These are phyloP conservation scores for Tamias sibiricus DNA, from an alignment of 2,113 vertebrate genomes.

Conservation along the genomic window DNA sequence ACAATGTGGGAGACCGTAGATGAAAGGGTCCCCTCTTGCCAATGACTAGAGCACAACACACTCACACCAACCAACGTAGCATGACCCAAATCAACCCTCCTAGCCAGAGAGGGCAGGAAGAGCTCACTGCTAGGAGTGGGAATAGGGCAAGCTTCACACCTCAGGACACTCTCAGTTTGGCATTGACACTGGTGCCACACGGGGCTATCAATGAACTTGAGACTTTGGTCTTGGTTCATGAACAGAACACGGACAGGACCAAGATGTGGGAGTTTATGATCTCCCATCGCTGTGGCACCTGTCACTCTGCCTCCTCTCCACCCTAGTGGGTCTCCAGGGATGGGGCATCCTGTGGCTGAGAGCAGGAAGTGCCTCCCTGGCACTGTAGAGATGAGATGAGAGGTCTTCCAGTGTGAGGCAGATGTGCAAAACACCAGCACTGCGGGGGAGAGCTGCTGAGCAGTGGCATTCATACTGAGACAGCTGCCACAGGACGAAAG, in stretches of 20 bases:
- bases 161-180: neutral
- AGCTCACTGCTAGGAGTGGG: fast-evolving
- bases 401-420: fast-evolving
- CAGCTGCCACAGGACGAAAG: too few relatives aligned
- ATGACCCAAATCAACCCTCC: neutral
- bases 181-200: neutral
- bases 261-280: fast-evolving
- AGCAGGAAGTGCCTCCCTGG: neutral
- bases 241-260: neutral
- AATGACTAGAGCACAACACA: too few relatives aligned
- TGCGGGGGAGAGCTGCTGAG: fast-evolving
- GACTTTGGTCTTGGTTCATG: neutral
- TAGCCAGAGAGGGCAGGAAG: neutral
- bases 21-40: neutral
- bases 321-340: too few relatives aligned
- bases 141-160: neutral
- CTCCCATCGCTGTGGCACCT: neutral
- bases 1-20: neutral
- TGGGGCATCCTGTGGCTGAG: neutral
- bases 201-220: neutral
- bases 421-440: fast-evolving
- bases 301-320: fast-evolving
- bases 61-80: neutral
- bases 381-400: fast-evolving
- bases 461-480: fast-evolving